phyloP scores from a whole-genome alignment of 1,140 invertebrate genomes.

The Planococcus citri region DNA sequence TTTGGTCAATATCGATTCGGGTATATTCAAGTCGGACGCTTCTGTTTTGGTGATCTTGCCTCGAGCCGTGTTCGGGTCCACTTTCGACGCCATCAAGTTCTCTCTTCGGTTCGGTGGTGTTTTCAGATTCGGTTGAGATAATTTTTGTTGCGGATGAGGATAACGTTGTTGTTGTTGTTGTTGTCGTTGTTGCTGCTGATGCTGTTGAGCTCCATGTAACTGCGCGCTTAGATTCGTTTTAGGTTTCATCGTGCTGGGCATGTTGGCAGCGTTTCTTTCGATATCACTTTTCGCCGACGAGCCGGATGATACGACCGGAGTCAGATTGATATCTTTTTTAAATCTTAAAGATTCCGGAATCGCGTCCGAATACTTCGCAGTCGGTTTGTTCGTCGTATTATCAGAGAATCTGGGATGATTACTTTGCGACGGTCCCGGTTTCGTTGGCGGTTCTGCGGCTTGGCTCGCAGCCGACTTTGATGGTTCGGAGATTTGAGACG shows the following conservation, averaged over 20 bases:
- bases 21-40: neutral
- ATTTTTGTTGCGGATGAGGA: neutral
- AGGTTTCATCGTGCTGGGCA: neutral
- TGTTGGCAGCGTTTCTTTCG: neutral
- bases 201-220: neutral
- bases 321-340: conserved; percentile 10
- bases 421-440: too few relatives aligned
- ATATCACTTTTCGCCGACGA: neutral
- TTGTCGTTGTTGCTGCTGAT: neutral
- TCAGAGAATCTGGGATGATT: too few relatives aligned
- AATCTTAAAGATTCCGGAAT: neutral
- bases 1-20: neutral
- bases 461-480: neutral
- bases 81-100: neutral
- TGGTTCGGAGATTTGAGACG: neutral
- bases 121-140: neutral
- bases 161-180: neutral
- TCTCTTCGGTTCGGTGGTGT: neutral
- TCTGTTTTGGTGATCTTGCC: neutral
- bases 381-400: neutral
- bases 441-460: too few relatives aligned
- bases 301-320: neutral
- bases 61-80: neutral
- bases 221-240: neutral
- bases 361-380: neutral